These are phyloP conservation scores for Stegastes partitus DNA, from an alignment of 2,113 vertebrate genomes.

Conservation along the genomic window DNA sequence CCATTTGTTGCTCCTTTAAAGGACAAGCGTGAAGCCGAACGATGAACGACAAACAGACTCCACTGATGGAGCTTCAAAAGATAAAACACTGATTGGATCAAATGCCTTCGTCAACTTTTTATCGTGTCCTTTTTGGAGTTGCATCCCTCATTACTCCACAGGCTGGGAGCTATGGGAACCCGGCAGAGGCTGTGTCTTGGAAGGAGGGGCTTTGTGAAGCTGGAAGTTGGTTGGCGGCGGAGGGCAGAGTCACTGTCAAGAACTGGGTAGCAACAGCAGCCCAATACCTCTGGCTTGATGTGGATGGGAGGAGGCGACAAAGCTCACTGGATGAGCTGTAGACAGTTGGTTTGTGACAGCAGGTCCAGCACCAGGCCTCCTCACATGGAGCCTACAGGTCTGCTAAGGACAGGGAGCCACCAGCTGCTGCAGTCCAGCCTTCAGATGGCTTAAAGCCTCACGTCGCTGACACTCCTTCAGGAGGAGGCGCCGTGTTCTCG, in stretches of 20 bases:
- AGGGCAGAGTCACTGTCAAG: conserved; percentile 79
- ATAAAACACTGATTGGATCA: no score
- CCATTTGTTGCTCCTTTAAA: no score
- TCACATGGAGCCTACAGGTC: conserved; percentile 32
- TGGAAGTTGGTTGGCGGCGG: conserved; percentile 79
- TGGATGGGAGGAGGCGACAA: conserved; percentile 79
- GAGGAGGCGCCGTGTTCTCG: conserved; percentile 15
- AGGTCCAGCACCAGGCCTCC: conserved; percentile 39
- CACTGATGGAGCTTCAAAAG: no score
- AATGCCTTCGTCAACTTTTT: not conserved
- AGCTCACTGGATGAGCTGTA: conserved; percentile 59
- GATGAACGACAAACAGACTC: no score
- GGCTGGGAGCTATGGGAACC: conserved; percentile 28
- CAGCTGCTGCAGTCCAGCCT: conserved; percentile 27
- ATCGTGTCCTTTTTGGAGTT: not conserved
- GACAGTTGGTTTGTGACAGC: conserved; percentile 35
- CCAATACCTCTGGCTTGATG: conserved; percentile 68
- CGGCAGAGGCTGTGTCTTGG: conserved; percentile 47
- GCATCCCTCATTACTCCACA: conserved; percentile 24
- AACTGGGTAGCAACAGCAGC: conserved; percentile 86
- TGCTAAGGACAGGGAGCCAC: conserved; percentile 33
- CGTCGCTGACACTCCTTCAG: not conserved
- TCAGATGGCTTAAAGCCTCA: conserved; percentile 4
- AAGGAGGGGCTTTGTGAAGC: conserved; percentile 77
- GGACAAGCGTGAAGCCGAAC: no score